Conservation (phyloP, 53 echinoderm and acorn worm species). For the Holothuria leucospilota region DNA sequence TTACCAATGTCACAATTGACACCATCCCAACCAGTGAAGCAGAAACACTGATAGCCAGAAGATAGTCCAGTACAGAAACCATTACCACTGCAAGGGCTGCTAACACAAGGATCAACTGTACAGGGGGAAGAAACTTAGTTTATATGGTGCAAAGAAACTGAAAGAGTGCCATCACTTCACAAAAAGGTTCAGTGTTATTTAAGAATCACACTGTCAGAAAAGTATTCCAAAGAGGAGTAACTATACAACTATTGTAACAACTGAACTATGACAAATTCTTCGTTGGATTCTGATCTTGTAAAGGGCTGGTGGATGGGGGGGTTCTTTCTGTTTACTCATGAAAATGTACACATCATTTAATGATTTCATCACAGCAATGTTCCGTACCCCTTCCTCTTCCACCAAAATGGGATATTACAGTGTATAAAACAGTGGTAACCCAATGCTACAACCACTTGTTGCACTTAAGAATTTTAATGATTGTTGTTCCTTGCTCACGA, state of each 20-base stretch:
- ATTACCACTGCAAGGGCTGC: slow-evolving; percentile 78
- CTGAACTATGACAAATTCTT: too few species aligned
- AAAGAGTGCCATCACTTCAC: background rate
- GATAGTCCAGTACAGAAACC: slow-evolving; percentile 70
- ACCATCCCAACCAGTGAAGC: slow-evolving; percentile 81
- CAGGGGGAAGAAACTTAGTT: slow-evolving; percentile 13
- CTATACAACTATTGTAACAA: background rate
- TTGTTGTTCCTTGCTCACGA: too few species aligned
- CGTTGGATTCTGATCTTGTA: too few species aligned
- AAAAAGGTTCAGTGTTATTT: background rate
- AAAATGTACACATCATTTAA: too few species aligned
- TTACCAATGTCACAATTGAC: slow-evolving; percentile 78
- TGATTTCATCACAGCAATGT: too few species aligned
- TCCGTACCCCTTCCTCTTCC: too few species aligned
- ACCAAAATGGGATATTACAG: too few species aligned
- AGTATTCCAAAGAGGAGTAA: background rate
- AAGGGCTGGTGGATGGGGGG: too few species aligned
- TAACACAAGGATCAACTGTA: slow-evolving; percentile 84
- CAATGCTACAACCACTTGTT: too few species aligned
- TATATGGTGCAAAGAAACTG: slow-evolving; percentile 14
- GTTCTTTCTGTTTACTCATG: too few species aligned
- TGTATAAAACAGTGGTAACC: too few species aligned
- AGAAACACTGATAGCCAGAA: slow-evolving; percentile 68
- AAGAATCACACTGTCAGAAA: background rate
- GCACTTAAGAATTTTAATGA: too few species aligned